Evolutionary conservation across 2,888 invertebrate genomes (phyloP), one percentile per base, ranked within the genome.

Genomic region (Agriopis leucophaearia): DNA sequence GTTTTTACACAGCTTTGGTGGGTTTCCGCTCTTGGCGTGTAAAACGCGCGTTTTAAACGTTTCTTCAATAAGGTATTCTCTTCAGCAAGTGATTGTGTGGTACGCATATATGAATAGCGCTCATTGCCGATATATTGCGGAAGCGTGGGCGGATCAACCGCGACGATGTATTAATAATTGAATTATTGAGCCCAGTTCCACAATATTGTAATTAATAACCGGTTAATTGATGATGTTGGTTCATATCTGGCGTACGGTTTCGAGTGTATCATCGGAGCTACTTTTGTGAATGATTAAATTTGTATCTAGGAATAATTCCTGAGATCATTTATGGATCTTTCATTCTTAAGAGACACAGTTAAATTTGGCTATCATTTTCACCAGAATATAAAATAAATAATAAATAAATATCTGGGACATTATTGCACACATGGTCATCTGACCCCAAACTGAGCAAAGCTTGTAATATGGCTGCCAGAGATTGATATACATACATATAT

Each of bases 121-220:
- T 38, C 18, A 59, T 59, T 64, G 5, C 0, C 12, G 44, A 54
- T 48, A 56, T 56, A 66, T 40, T 16, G 42, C 52, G 57, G 47
- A 35, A 27, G 62, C 51, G 27, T 8, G 42, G 27, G 27, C 36
- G 56, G 57, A 57, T 62, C 51, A 57, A 54, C 67, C 62, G 61
- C 66, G 56, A 58, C 62, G 57, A 66, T 62, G 58, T 67, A 63
- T 67, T 52, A 47, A 67, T 59, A 54, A 67, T 63, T 45, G 63
- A 44, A 16, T 48, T 59, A 63, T 59, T 42, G 48, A 62, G 51
- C 56, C 47, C 66, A 13, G 55, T 56, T 48, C 44, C 36, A 56
- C 61, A 50, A 52, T 52, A 48, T 52, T 35, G 47, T 47, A 12
- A 38, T 57, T 62, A 59, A 60, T 66, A 42, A 27, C 35, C 65